Evolutionary conservation across 2,113 vertebrate species (phyloP).

Genomic region (Colistium nudipinnis): DNA sequence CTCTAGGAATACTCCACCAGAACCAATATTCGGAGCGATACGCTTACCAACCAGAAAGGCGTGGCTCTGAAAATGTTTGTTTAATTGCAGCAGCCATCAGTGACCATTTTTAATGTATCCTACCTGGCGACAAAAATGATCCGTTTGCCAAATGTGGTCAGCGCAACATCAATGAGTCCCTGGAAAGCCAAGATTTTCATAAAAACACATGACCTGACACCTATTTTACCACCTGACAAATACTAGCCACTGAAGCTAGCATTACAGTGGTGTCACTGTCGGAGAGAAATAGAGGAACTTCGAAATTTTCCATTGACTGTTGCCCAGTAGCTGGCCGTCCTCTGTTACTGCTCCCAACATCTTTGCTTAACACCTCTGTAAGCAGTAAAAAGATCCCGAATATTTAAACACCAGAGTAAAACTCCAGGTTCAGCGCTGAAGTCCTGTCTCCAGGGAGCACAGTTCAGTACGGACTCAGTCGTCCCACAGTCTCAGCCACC

Average conservation of each 20-base stretch:
- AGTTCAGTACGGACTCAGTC: constrained; percentile 17
- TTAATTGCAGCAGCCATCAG: no score
- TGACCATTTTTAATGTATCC: no score
- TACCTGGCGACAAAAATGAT: no score
- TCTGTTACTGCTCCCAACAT: neutral
- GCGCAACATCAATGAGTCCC: no score
- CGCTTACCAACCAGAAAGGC: no score
- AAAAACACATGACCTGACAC: neutral
- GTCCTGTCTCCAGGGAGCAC: constrained; percentile 8
- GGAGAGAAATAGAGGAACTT: neutral
- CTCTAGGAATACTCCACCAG: no score
- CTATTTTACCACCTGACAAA: neutral
- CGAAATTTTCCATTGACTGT: neutral
- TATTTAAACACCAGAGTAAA: neutral
- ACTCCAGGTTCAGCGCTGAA: neutral
- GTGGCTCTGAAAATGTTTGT: no score
- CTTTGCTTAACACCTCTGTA: neutral
- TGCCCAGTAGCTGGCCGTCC: neutral
- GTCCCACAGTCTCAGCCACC: constrained; percentile 11
- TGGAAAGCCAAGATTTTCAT: no score
- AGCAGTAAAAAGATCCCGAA: neutral
- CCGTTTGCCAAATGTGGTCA: no score
- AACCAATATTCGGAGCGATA: no score
- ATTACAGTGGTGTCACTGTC: neutral
- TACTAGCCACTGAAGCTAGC: no score